A percentile compares a stretch with the other conserved stretches of the same genome.
Conservation (phyloP, 2,113 vertebrate genomes). For the Neomonachus schauinslandi region DNA sequence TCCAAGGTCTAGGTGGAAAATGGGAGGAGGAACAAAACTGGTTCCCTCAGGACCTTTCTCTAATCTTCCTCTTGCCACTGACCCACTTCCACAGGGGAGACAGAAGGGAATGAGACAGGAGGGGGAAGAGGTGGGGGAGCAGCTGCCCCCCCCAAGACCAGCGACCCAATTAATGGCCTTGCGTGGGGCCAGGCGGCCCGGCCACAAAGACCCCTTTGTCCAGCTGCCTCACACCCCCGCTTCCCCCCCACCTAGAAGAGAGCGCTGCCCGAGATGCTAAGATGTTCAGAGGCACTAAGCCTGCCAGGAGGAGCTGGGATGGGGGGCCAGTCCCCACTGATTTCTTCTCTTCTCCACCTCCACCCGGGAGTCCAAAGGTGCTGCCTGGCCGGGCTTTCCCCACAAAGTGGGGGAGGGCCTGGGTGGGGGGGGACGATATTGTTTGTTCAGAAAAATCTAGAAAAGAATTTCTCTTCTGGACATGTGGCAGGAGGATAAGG, state of each 20-base stretch:
- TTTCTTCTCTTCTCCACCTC: background rate
- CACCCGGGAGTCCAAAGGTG: background rate
- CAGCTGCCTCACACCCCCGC: conserved; percentile 41
- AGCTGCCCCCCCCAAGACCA: conserved; percentile 51
- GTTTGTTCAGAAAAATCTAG: conserved; percentile 22
- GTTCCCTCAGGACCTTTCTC: conserved; percentile 50
- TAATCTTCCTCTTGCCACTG: conserved; percentile 71
- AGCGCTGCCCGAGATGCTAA: conserved; percentile 58
- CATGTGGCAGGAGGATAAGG: background rate
- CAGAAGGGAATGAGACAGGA: conserved; percentile 59
- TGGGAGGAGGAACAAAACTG: background rate
- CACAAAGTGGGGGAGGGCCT: background rate
- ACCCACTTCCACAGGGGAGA: conserved; percentile 76
- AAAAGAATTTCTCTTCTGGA: conserved; percentile 31
- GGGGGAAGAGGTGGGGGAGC: conserved; percentile 51
- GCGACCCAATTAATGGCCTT: conserved; percentile 75
- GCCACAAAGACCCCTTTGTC: conserved; percentile 81
- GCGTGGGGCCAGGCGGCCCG: conserved; percentile 55
- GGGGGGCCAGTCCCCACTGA: background rate
- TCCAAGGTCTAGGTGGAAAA: conserved; percentile 46
- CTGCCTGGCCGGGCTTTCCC: background rate
- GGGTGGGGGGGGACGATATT: background rate
- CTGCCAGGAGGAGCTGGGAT: conserved; percentile 49
- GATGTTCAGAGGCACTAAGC: conserved; percentile 66
- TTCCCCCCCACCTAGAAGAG: conserved; percentile 54